These are phyloP conservation scores for Jordanella pulchra DNA, from an alignment of 2,797 vertebrate genomes.

Conservation along the genomic window DNA sequence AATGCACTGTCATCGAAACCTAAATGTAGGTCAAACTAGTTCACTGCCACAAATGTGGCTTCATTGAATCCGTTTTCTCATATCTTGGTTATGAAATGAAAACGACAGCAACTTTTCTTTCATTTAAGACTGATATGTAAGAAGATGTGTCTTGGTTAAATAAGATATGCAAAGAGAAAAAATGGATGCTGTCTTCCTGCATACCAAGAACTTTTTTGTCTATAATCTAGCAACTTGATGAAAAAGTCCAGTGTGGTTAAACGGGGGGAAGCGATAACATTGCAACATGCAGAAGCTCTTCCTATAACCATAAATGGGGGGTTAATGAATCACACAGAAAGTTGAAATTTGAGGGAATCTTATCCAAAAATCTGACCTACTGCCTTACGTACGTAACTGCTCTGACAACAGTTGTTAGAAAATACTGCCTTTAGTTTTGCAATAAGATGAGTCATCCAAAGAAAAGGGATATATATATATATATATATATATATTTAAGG, in stretches of 20 bases:
- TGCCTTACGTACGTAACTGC: neutral
- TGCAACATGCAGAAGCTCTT: neutral
- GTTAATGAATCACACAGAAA: neutral
- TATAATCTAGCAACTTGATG: constrained; percentile 36
- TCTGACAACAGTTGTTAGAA: neutral
- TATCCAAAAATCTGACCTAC: constrained; percentile 24
- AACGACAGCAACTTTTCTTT: neutral
- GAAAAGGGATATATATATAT: neutral
- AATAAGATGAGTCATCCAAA: neutral
- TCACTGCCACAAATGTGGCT: neutral
- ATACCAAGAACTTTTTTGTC: constrained; percentile 45
- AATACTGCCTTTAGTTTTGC: neutral
- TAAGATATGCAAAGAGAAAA: neutral
- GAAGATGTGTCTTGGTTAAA: constrained; percentile 4
- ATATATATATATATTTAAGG: neutral
- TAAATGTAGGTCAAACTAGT: neutral
- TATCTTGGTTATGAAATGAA: constrained; percentile 4
- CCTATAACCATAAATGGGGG: constrained; percentile 24
- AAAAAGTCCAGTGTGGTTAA: constrained; percentile 45
- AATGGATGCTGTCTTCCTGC: constrained; percentile 45
- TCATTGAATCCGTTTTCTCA: neutral
- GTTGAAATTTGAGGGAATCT: constrained; percentile 16
- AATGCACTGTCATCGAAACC: neutral
- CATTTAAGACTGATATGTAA: constrained; percentile 2
- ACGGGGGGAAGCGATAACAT: constrained; percentile 18